phyloP scores from a whole-genome alignment of 2,113 vertebrate genomes.

The Circaetus cinerascens region DNA sequence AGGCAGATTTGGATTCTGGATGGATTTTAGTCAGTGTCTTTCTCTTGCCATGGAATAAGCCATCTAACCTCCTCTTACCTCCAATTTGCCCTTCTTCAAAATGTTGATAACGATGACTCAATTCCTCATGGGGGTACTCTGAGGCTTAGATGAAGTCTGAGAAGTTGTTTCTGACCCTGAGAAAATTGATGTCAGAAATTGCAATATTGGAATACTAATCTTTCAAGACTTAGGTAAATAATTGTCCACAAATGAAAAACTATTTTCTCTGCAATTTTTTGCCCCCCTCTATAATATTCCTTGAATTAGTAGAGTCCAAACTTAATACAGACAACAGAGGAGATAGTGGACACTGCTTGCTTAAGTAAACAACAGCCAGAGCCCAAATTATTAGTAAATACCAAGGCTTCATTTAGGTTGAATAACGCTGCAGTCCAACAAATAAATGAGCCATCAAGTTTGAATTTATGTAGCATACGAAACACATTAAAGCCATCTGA shows the following conservation, averaged over 20 bases:
- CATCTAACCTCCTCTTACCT: neutral
- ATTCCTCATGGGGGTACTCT: constrained; percentile 16
- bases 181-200: constrained; percentile 30
- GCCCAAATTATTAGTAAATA: constrained; percentile 79
- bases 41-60: neutral
- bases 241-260: constrained; percentile 22
- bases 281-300: neutral
- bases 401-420: constrained; percentile 77
- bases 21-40: neutral
- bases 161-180: constrained; percentile 43
- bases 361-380: constrained; percentile 75
- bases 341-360: constrained; percentile 60
- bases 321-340: constrained; percentile 46
- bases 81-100: constrained; percentile 4
- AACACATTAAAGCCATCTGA: constrained; percentile 82
- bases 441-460: constrained; percentile 83
- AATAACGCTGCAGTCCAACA: constrained; percentile 80
- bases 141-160: neutral
- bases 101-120: neutral
- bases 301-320: constrained; percentile 39
- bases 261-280: constrained; percentile 30
- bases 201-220: constrained; percentile 44
- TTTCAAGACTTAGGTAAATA: constrained; percentile 12
- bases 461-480: constrained; percentile 84
- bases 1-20: neutral